Evolutionary conservation across 2,888 invertebrate genomes (phyloP), one percentile per base, ranked within the genome.

Genomic region (Oxytorus armatus): DNA sequence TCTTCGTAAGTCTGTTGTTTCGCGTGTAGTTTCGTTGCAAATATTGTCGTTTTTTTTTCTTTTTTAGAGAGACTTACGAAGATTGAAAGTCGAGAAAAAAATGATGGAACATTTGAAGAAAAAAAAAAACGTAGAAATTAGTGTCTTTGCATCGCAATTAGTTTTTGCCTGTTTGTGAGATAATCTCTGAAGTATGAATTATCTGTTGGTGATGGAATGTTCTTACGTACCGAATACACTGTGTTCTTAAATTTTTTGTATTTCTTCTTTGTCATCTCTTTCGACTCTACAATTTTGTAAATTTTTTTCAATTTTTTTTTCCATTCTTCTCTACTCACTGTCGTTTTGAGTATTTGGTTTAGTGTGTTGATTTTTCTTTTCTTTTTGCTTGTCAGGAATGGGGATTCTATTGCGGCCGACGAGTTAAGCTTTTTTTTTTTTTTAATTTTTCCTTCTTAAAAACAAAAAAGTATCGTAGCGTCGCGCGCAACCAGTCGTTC

Each of bases 181-280:
- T 65, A 73, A 66, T 59, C 42, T 21, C 21, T 47, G n/a, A 59
- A 10, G 59, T 55, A 61, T 55, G 25, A 77, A 65, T 61, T 66
- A 69, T 75, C 51, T 82, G 81, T 81, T 86, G 89, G 89, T 89
- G 89, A 87, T 89, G 89, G 89, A 89, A 87, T 88, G 89, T 86
- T n/a, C 87, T 86, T 81, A 79, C 59, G 61, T 73, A 69, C 29
- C 68, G 61, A 83, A 86, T 77, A 82, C 78, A 77, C 18, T 47
- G n/a, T n/a, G n/a, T n/a, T n/a, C n/a, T n/a, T n/a, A n/a, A n/a
- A n/a, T n/a, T n/a, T n/a, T n/a, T n/a, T 44, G 79, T 47, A 65
- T 14, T 49, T 21, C 18, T 47, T 5, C 42, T 55, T 25, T 14
- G 42, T 42, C n/a, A n/a, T 11, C 55, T 76, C 53, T 79, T 68